Evolutionary conservation across 2,888 invertebrate species (phyloP), one percentile per base, ranked within the genome.

Genomic region (Ennomos erosarius): DNA sequence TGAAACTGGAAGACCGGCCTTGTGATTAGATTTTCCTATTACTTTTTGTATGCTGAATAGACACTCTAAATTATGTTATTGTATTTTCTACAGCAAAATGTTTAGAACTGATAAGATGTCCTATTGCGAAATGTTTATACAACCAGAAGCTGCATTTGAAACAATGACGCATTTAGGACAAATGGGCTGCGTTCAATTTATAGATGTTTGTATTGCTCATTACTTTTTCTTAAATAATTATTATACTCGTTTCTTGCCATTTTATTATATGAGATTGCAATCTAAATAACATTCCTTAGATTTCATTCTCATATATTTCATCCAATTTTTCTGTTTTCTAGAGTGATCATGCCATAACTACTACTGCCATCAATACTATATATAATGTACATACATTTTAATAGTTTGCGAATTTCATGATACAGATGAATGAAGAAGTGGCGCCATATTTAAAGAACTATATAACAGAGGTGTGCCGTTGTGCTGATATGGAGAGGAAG

Each of bases 121-220:
- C 37, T 92, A 97, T 71, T 96, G 96, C 88, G 97, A 98, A 84
- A 94, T 99, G 78, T 98, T 97, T 82, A 94, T 99, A 62, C 98
- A 98, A 81, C 97, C 97, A 2, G 98, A 99, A 85, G 96, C 98
- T 0, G 97, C 98, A 0, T 99, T 98, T 83, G 95, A 96, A 64
- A 96, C 97, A 57, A 94, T 99, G 10, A 96, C 97, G 0, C 95
- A 96, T 78, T 93, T 99, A 51, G 99, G 99, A 38, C 98, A 98
- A 85, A 94, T 96, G 64, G 97, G 98, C 45, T 95, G 97, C 66
- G 97, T 97, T 9, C 86, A 91, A 56, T 87, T 91, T 59, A 68
- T 79, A 37, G 90, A 91, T 60, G 91, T 90, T 69, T 73, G 87
- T 79, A 2, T 34, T 26, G 26, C 6, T 26, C 26, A 26, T 26